A percentile compares a stretch with the other conserved stretches of the same genome.
Evolutionary conservation across 1,140 invertebrate species (phyloP).

Genomic region (Dendrolimus kikuchii): DNA sequence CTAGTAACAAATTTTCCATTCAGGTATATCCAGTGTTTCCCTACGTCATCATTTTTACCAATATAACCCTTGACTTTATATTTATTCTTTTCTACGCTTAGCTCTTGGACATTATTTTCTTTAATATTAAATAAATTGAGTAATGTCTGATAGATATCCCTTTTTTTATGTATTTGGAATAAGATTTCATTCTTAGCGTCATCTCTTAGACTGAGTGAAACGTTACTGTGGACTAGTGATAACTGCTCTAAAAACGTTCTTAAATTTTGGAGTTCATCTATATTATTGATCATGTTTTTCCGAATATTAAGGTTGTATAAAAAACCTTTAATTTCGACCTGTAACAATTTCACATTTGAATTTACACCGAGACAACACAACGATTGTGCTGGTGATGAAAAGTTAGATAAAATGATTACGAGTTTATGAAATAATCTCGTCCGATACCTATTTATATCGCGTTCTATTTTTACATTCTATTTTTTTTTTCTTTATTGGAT

Average conservation of each 20-base stretch:
- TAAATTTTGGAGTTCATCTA: conserved; percentile 74
- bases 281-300: conserved; percentile 67
- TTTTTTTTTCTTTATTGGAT: too few species aligned
- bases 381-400: too few species aligned
- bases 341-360: conserved; percentile 7
- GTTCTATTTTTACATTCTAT: too few species aligned
- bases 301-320: conserved; percentile 77
- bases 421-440: too few species aligned
- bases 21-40: conserved; percentile 76
- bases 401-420: too few species aligned
- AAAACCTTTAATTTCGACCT: conserved; percentile 75
- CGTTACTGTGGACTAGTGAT: conserved; percentile 72
- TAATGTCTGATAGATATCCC: conserved; percentile 70
- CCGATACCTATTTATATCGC: too few species aligned
- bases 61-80: conserved; percentile 74
- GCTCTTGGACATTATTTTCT: conserved; percentile 56
- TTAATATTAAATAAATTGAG: conserved; percentile 64
- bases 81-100: conserved; percentile 65
- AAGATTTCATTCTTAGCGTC: conserved; percentile 73
- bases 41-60: conserved; percentile 60
- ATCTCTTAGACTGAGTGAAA: conserved; percentile 76
- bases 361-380: too few species aligned
- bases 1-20: conserved; percentile 74
- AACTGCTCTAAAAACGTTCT: conserved; percentile 73
- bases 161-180: conserved; percentile 72